Conservation (phyloP, 2,113 vertebrate genomes). For the Chlorodrepanis virens region DNA sequence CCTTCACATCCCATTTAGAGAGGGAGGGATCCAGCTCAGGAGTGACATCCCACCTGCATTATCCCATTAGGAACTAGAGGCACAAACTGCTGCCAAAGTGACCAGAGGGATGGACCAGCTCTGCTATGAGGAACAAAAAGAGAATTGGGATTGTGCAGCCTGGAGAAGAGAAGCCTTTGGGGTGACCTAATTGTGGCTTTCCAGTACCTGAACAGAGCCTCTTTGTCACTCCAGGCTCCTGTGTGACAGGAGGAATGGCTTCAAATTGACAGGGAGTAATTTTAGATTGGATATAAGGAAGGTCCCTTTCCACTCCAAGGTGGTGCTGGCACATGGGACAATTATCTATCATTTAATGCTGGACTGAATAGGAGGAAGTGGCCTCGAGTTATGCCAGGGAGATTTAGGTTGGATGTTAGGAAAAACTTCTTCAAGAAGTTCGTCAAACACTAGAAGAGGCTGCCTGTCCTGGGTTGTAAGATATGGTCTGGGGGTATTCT, state of each 20-base stretch:
- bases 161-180: not conserved
- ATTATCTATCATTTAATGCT: not conserved
- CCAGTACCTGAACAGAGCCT: not conserved
- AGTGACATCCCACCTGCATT: not conserved
- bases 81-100: not conserved
- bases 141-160: not conserved
- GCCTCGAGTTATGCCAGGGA: not conserved
- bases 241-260: too few relatives aligned
- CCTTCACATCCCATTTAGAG: not conserved
- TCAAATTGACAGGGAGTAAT: not conserved
- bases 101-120: not conserved
- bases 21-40: not conserved
- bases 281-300: not conserved
- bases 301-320: not conserved
- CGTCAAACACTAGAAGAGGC: not conserved
- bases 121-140: not conserved
- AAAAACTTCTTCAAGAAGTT: not conserved
- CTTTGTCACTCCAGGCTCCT: too few relatives aligned
- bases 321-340: fast-evolving
- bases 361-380: not conserved
- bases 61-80: not conserved
- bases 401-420: not conserved
- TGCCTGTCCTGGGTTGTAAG: not conserved
- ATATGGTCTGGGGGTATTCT: too few relatives aligned
- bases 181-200: too few relatives aligned